Base-by-base conservation (phyloP, 1,140 invertebrate genomes). In the Pseudomyrmex sp. region DNA sequence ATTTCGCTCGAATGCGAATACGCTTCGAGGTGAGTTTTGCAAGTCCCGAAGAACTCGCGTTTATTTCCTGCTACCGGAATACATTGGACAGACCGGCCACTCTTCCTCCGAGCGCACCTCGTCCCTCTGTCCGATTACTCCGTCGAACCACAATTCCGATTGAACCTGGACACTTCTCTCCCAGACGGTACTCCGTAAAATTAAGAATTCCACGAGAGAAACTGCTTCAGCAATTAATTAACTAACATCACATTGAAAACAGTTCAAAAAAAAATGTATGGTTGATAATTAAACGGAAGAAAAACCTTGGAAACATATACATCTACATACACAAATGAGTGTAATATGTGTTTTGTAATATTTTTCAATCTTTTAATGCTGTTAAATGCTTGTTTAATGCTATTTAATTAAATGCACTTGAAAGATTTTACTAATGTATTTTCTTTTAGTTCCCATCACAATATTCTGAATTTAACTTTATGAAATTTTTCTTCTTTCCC, bases 11-110 rank as follows among this genome's bases (percentile, higher is more conserved):
- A 46, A 8, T 13, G 12, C 35, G 58, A 44, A 73, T 74, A 52
- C 76, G 48, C 59, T 20, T 54, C 61, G 15, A 35, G 20, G 46
- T 23, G 23, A 74, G 46, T 62, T 84, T 66, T 50, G 44, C 50
- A 56, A 61, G 59, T 58, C 72, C 65, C 72, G 18, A 74, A 79
- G 59, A 44, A 84, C 85, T 69, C 61, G 44, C 80, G 61, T 87
- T 83, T 86, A 87, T 83, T 84, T 79, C 65, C 48, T 58, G 70
- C 10, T 70, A 35, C 18, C 50, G 5, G 73, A 79, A 69, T 69
- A 58, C 70, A 56, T 59, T 35, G 23, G 23, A 8, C 62, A 72
- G 72, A 75, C 74, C n/a, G 26, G 65, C 26, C 46, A 61, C 52
- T 72, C 66, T 59, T 59, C 65, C 54, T 18, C 52, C 50, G 12